Base-by-base conservation (phyloP, 2,888 invertebrate genomes). In the Odontocerum albicorne region DNA sequence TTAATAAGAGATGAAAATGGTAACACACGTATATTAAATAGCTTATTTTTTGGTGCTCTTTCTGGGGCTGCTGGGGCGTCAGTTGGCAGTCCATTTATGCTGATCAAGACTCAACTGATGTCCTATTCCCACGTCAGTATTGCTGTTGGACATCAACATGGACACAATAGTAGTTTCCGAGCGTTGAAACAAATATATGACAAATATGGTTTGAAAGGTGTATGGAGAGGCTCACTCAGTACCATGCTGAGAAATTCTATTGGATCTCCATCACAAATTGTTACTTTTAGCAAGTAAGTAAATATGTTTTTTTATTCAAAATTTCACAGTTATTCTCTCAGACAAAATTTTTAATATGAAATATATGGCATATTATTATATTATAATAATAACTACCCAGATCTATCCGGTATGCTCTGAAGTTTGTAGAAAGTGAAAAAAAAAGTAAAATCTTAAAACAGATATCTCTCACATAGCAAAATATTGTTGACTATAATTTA, bases 21-120 rank as follows among this genome's bases (percentile, higher is more conserved):
- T 0, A 79, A 85, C 46, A 82, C 88, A 0, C 83, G 86, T 43
- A 80, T 88, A 56, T 51, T 78, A 0, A 83, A 84, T 62, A 90
- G 89, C 56, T 74, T 89, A 1, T 63, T 85, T 15, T 84, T 88
- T 61, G 92, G 92, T 2, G 90, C 90, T 0, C 63, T 85, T 6
- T 84, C 92, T 8, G 96, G 96, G 0, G 82, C 85, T 63, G 69
- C 86, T 19, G 95, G 93, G 1, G 88, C 88, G 1, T 79, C 86
- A 53, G 74, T 86, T 54, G 93, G 90, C 2, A 95, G 93, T 72
- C 96, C 96, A 0, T 81, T 96, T 49, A 94, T 92, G 67, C 72
- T 96, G 74, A 88, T 94, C 0, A 94, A 94, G 73, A 92, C 92
- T 0, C 93, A 93, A 65, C 75, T 93, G 2, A 93, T 94, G 77